A percentile compares a stretch with the other conserved stretches of the same genome.
phyloP scores from a whole-genome alignment of 1,140 invertebrate genomes.

The Lordiphosa clarofinis region DNA sequence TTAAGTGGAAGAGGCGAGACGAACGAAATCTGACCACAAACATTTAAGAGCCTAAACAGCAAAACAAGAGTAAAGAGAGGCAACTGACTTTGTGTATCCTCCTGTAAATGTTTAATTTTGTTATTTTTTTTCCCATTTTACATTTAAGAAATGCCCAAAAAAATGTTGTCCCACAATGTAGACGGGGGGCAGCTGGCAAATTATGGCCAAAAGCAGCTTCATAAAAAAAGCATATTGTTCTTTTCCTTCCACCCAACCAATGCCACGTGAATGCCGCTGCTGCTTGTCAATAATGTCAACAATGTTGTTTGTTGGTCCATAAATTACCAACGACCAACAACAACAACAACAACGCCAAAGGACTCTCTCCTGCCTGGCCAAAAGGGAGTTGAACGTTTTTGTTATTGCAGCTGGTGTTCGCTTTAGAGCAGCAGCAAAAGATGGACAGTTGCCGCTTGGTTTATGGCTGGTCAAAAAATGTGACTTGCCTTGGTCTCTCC shows the following conservation, averaged over 20 bases:
- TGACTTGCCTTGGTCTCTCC: neutral
- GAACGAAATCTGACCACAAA: too few species aligned
- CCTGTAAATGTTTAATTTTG: too few species aligned
- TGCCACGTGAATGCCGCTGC: constrained; percentile 2
- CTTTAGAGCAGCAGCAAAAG: constrained; percentile 11
- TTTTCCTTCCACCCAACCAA: constrained; percentile 18
- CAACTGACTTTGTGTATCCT: too few species aligned
- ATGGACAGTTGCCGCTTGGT: constrained; percentile 37
- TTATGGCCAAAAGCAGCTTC: constrained; percentile 35
- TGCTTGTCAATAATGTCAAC: constrained; percentile 73
- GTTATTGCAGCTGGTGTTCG: constrained; percentile 58
- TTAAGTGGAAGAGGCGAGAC: too few species aligned
- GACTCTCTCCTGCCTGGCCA: constrained; percentile 1
- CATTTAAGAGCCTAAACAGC: too few species aligned
- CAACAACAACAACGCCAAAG: constrained; percentile 34
- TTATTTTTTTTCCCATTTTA: too few species aligned
- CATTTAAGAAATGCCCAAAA: too few species aligned
- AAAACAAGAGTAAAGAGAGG: too few species aligned
- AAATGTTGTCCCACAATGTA: too few species aligned
- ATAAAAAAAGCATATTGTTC: constrained; percentile 60
- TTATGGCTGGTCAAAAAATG: constrained; percentile 24
- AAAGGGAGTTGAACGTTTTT: constrained; percentile 39
- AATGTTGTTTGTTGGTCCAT: constrained; percentile 72
- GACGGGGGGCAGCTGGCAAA: constrained; percentile 44
- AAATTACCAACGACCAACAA: constrained; percentile 62